Evolutionary conservation across 2,888 invertebrate species (phyloP), one percentile per base, ranked within the genome.

Genomic region (Hybos culiciformis): DNA sequence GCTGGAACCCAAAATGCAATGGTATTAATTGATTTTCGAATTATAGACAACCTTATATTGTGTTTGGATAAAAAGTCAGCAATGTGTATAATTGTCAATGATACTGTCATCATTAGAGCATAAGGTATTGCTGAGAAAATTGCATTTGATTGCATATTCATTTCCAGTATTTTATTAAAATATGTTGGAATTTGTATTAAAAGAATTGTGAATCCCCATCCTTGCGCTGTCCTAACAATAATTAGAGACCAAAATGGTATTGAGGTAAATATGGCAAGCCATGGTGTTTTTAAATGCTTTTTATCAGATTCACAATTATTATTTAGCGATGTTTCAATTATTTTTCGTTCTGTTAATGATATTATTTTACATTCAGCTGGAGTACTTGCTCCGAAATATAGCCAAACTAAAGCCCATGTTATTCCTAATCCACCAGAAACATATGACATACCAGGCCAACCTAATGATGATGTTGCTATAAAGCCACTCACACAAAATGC

Each of bases 201-300:
- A 20, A 88, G 66, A 20, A 84, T 85, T 80, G 84, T 86, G 65
- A 83, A 86, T 20, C 86, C 86, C 74, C 85, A 81, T 54, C 66
- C 66, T 48, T 86, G 82, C 0, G 80, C 77, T 48, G 78, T 74
- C 56, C 87, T 86, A 0, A 78, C 76, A 3, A 80, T 56, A 3
- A 83, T 59, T 5, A 87, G 68, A 0, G 84, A 77, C 75, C 80
- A 78, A 56, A 88, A 80, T 1, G 88, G 83, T 20, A 78, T 55
- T 0, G 85, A 86, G 0, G 78, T 82, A 37, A 80, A 66, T 47
- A 91, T 83, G 5, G 74, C 67, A 41, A 63, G 63, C 87, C 87
- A 88, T 0, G 88, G 88, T 2, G 80, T 83, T 15, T 46, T 47
- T 20, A 55, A 53, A 24, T 52, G 51, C 7, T 51, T 50, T 8